Conservation (phyloP, 1,140 invertebrate genomes). For the Centruroides sculpturatus region DNA sequence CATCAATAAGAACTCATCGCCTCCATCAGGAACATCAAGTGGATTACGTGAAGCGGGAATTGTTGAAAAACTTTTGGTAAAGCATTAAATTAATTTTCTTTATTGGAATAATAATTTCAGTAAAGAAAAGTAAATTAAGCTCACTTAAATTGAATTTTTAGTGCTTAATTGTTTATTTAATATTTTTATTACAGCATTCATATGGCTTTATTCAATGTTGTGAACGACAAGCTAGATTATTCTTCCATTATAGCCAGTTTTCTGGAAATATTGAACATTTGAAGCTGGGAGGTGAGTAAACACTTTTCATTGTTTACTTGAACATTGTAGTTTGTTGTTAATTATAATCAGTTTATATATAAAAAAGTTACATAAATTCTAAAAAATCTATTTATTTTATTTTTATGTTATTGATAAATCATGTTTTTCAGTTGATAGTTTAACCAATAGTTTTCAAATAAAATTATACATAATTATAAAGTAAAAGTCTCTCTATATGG, state of each 20-base stretch:
- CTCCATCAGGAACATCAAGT: constrained; percentile 18
- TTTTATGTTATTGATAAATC: no score
- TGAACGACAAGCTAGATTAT: constrained; percentile 86
- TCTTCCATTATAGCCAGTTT: constrained; percentile 98
- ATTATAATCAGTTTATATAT: no score
- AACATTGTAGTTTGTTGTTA: no score
- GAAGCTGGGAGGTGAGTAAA: constrained; percentile 57
- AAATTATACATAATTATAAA: no score
- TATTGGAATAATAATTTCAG: background rate
- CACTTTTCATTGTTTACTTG: background rate
- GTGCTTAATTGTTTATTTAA: no score
- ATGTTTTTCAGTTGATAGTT: no score
- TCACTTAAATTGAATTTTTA: no score
- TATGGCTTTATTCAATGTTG: constrained; percentile 99
- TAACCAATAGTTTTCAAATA: no score
- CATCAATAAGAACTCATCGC: constrained; percentile 3
- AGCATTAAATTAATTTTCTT: constrained; percentile 17
- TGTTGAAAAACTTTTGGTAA: constrained; percentile 89
- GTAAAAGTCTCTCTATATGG: no score
- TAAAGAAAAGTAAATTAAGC: background rate
- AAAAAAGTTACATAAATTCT: no score
- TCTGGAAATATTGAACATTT: constrained; percentile 91
- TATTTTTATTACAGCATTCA: constrained; percentile 55
- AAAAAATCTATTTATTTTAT: no score
- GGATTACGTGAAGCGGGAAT: constrained; percentile 84